Conservation (phyloP, 2,113 vertebrate species). For the Bambusicola thoracicus region DNA sequence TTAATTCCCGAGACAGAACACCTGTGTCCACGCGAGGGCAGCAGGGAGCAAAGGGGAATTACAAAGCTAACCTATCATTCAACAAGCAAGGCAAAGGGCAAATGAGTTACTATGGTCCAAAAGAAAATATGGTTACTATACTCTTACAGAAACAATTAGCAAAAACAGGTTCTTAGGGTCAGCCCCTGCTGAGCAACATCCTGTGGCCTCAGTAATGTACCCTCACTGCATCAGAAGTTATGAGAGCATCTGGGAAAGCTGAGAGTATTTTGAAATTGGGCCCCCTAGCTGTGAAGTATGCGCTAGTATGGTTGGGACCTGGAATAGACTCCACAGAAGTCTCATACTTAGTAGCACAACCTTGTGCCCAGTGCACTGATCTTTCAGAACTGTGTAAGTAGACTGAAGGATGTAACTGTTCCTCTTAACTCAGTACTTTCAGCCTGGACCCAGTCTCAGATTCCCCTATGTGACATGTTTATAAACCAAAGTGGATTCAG, state of each 20-base stretch:
- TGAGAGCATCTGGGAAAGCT: neutral
- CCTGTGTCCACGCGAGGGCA: accelerated
- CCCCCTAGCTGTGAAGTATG: neutral
- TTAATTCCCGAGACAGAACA: neutral
- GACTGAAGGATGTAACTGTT: neutral
- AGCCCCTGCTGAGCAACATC: neutral
- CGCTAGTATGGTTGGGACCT: neutral
- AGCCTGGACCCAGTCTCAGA: neutral
- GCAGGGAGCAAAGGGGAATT: neutral
- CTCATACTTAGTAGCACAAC: neutral
- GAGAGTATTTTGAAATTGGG: neutral
- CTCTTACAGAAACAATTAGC: neutral
- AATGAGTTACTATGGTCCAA: neutral
- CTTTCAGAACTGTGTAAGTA: neutral
- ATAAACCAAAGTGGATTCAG: neutral
- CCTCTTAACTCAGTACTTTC: neutral
- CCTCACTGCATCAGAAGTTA: neutral
- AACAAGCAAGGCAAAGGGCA: neutral
- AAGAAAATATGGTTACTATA: neutral
- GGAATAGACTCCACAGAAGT: neutral
- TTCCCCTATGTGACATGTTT: neutral
- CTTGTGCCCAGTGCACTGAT: neutral
- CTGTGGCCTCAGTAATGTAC: neutral
- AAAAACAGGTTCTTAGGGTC: neutral
- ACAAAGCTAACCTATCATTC: neutral